Base-by-base conservation (phyloP, 2,888 invertebrate genomes). In the Polylopha cassiicola region DNA sequence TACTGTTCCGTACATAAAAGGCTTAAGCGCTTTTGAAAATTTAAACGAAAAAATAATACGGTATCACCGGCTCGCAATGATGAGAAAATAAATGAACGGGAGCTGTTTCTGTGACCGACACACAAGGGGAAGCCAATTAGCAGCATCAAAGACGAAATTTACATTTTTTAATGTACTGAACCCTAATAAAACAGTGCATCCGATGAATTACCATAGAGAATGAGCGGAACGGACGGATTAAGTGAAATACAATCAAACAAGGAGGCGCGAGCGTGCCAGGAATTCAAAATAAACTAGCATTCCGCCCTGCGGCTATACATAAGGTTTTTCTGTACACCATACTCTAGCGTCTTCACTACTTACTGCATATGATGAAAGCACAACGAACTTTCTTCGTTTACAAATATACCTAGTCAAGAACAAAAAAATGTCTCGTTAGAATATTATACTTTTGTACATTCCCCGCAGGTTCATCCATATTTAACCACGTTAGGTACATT, bases 191-290 rank as follows among this genome's bases (percentile, higher is more conserved):
- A 81, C 77, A 81, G 79, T 76, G 66, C 70, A 61, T 55, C 54
- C 73, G 62, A 74, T 71, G 72, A 82, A 82, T 82, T 81, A 80
- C 74, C 79, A 79, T 81, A 77, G 69, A 73, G 67, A 77, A 76
- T 73, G 72, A 81, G 79, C 77, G 79, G 75, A 81, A 80, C 76
- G 73, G 61, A 68, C 65, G 79, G 70, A 73, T 79, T 78, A 76
- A 78, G 78, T 80, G 73, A 79, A 82, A 81, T 76, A 75, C 70
- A 75, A 73, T 77, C 75, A 74, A 78, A 76, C 71, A 71, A 73
- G 67, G 65, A 69, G 69, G 63, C 67, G 70, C 44, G 33, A 67
- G 65, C 67, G 73, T 71, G 73, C 58, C 54, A 55, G 45, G 65
- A 66, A 70, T 68, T 64, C 61, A 58, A 69, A 74, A 65, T 59